phyloP scores from a whole-genome alignment of 2,113 vertebrate species.

The Peromyscus polionotus region DNA sequence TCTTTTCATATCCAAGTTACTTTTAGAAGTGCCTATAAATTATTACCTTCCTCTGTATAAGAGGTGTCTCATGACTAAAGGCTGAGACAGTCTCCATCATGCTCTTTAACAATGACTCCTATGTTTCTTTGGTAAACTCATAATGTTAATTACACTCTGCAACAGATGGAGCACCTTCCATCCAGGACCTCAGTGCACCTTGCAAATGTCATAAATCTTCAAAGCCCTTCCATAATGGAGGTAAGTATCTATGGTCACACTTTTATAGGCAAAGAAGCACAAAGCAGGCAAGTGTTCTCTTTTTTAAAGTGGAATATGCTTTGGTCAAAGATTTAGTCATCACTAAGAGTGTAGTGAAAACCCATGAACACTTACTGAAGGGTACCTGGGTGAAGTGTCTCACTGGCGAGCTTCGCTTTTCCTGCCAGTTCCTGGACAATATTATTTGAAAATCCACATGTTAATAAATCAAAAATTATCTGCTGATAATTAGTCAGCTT shows the following conservation, averaged over 20 bases:
- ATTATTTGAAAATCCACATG: conserved; percentile 11
- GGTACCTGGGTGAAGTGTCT: conserved; percentile 35
- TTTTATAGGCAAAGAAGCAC: conserved; percentile 70
- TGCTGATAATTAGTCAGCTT: conserved; percentile 12
- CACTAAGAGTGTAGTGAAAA: conserved; percentile 40
- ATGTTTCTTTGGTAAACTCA: conserved; percentile 82
- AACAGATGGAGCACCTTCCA: conserved; percentile 73
- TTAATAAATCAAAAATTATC: neutral
- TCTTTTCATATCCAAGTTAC: conserved; percentile 75
- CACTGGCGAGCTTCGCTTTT: conserved; percentile 26
- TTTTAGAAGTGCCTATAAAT: conserved; percentile 77
- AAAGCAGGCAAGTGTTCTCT: conserved; percentile 56
- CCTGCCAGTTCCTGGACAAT: neutral
- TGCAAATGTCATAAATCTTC: conserved; percentile 77
- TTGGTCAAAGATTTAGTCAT: conserved; percentile 67
- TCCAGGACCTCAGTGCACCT: conserved; percentile 69
- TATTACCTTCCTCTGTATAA: conserved; percentile 77
- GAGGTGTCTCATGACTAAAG: conserved; percentile 81
- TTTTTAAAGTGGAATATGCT: conserved; percentile 59
- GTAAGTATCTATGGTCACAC: conserved; percentile 52
- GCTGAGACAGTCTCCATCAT: conserved; percentile 64
- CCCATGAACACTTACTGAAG: conserved; percentile 25
- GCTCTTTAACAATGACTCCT: conserved; percentile 79
- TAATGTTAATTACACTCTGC: conserved; percentile 81
- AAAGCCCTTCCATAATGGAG: conserved; percentile 70